Conservation (phyloP, 2,113 vertebrate species). For the Chaenogobius annularis region DNA sequence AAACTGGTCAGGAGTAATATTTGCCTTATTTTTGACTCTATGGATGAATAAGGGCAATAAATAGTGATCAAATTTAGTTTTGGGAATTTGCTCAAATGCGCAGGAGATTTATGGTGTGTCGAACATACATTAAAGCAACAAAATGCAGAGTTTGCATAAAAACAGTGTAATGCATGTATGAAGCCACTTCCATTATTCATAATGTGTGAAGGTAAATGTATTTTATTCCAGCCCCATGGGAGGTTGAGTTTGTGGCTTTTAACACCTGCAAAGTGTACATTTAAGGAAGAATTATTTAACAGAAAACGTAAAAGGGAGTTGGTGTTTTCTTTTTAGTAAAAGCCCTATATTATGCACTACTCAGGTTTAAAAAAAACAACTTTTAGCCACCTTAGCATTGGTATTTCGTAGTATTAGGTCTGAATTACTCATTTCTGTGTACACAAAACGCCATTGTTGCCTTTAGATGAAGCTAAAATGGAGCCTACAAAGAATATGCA, state of each 20-base stretch:
- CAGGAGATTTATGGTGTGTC: not conserved
- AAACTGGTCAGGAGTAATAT: constrained; percentile 5
- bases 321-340: not conserved
- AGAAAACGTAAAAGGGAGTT: not conserved
- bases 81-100: not conserved
- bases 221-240: not conserved
- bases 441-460: not conserved
- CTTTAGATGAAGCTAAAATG: no score
- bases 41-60: not conserved
- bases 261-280: constrained; percentile 3
- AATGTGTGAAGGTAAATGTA: not conserved
- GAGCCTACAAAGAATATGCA: not conserved
- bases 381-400: not conserved
- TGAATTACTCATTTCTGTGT: not conserved
- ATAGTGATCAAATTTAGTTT: not conserved
- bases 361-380: not conserved
- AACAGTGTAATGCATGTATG: not conserved
- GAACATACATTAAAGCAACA: not conserved
- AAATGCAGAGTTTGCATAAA: constrained; percentile 6
- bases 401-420: not conserved
- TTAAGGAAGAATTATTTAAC: constrained; percentile 1
- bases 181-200: not conserved
- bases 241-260: not conserved
- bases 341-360: not conserved
- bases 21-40: not conserved